Base-by-base conservation (phyloP, 2,888 invertebrate species). In the Allolobophora icterica region DNA sequence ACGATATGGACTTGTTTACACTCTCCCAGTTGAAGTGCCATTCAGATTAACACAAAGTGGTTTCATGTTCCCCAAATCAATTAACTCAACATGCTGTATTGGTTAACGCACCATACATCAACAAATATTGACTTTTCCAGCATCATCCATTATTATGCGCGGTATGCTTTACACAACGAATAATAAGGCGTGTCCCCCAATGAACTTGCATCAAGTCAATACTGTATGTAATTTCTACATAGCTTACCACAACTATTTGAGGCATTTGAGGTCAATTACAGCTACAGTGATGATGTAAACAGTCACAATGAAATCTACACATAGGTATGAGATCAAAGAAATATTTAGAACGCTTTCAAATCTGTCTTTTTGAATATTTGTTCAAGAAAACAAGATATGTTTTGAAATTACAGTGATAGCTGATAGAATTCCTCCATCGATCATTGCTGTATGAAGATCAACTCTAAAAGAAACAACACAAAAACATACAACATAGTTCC, bases 371-470 rank as follows among this genome's bases (percentile, higher is more conserved):
- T 71, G 71, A 30, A 11, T n/a, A 71, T n/a, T 71, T 71, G n/a
- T n/a, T n/a, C 30, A 71, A n/a, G 30, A 71, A 71, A 71, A 71
- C 71, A 8, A 71, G n/a, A n/a, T 13, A 1, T 11, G 5, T 21
- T 30, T 71, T 71, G 71, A 71, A n/a, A 30, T 94, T 94, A 95
- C 95, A n/a, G 96, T 95, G 90, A 96, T 94, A 34, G 95, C 96
- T 92, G 94, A 93, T 89, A 96, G 94, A 91, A 96, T 95, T 19
- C 99, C 99, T 95, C 98, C 98, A 95, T 99, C 99, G 91, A 99
- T 96, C 96, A 99, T 98, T 0, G 99, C 98, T 93, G 98, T 96
- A 95, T 99, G 98, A 93, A 99, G 96, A 96, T 99, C 99, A 94
- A 95, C 94, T 93, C 96, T 95, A 93, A 84, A 94, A 93, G 40